Base-by-base conservation (phyloP, 2,113 vertebrate species). In the Ranitomeya imitator region DNA sequence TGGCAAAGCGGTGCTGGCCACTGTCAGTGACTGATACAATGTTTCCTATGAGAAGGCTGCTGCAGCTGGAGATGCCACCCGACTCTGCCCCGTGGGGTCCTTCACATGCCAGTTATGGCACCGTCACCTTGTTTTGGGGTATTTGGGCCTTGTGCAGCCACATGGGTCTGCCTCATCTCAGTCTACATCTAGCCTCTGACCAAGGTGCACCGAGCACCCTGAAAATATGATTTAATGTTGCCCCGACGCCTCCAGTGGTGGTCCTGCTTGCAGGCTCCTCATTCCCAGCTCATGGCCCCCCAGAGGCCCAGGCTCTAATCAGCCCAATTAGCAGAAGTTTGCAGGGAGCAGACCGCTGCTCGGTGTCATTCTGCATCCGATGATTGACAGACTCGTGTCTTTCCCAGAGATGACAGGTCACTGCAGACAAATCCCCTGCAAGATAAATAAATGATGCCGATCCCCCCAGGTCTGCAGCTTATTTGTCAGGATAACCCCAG, bases 331-430 rank as follows among this genome's bases (percentile, higher is more conserved):
- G 31, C 37, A 83, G 21, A 51, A 18, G 37, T 60, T 31, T 67
- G 45, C 9, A 67, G 81, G 52, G 19, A n/a, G 81, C 21, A 23
- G 67, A 71, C 12, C 21, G 26, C 21, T 76, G 52, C 26, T 76
- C 59, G 15, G 14, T n/a, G 57, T 74, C 45, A 31, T 54, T 76
- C 59, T 74, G 13, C 37, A 45, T 77, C 26, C 51, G 69, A 74
- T 88, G 86, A 83, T 23, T 88, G 86, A 76, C 18, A 51, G 69
- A 57, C 73, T 88, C 21, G 31, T 83, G 57, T 65, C 37, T 83
- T 77, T 83, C 69, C 59, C 37, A 51, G 65, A 77, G 45, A 71
- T 88, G 87, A 88, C 87, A 88, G 79, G 83, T 83, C 71, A 57
- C 71, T 88, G 77, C 52, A 63, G 80, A 88, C 87, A 61, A 61